These are phyloP conservation scores for Microctonus brassicae DNA, from an alignment of 2,888 invertebrate species.

Conservation along the genomic window DNA sequence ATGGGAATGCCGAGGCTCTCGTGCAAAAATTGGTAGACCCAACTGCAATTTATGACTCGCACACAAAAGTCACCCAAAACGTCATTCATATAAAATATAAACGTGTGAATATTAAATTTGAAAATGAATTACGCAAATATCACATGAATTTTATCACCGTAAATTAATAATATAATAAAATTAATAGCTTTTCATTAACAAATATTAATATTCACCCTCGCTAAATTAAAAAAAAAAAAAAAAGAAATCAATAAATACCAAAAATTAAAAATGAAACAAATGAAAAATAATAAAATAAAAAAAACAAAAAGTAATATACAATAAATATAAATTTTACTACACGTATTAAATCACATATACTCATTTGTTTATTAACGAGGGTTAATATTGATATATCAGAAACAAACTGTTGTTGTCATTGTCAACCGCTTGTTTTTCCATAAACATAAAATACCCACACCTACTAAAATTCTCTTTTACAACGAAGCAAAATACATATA, in stretches of 20 bases:
- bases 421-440: constrained; percentile 5
- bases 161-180: not conserved
- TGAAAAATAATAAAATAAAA: too few relatives aligned
- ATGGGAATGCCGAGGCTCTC: constrained; percentile 24
- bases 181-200: not conserved
- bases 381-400: constrained; percentile 24
- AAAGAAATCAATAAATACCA: too few relatives aligned
- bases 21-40: constrained; percentile 22
- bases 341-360: too few relatives aligned
- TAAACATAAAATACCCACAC: too few relatives aligned
- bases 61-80: not conserved
- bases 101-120: not conserved
- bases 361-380: not conserved
- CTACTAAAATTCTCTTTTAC: too few relatives aligned
- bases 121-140: constrained; percentile 11
- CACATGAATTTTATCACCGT: not conserved
- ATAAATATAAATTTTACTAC: too few relatives aligned
- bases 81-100: constrained; percentile 18
- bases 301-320: too few relatives aligned
- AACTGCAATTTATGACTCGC: not conserved
- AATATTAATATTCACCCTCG: not conserved
- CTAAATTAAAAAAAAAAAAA: not conserved
- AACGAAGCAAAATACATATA: too few relatives aligned
- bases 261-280: too few relatives aligned
- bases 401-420: not conserved